A percentile compares a stretch with the other conserved stretches of the same genome.
Evolutionary conservation across 2,888 invertebrate species (phyloP).

Genomic region (Stictocephala bisonia): DNA sequence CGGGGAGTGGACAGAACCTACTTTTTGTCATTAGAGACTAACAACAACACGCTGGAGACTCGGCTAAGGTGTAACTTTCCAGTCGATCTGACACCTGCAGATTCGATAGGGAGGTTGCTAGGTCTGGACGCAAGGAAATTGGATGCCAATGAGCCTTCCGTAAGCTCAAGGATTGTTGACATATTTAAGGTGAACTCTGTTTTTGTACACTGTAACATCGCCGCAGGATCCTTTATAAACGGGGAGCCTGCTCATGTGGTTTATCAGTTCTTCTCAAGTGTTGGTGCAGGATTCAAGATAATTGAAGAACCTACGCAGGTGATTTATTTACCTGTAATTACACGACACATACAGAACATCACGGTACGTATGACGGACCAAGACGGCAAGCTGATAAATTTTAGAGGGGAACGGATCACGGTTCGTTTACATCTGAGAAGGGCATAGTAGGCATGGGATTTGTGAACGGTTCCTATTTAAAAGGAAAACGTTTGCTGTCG

Average conservation of each 20-base stretch:
- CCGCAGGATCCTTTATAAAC: slow-evolving; percentile 59
- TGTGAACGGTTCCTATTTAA: too few relatives aligned
- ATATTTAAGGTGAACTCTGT: slow-evolving; percentile 60
- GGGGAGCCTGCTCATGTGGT: slow-evolving; percentile 60
- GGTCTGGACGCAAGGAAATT: slow-evolving; percentile 50
- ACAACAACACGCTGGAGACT: slow-evolving; percentile 60
- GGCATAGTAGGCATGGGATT: slow-evolving; percentile 29
- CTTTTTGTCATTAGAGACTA: slow-evolving; percentile 42
- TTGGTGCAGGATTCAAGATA: slow-evolving; percentile 62
- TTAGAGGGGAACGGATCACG: slow-evolving; percentile 60
- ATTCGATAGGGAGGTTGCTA: slow-evolving; percentile 56
- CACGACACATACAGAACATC: slow-evolving; percentile 8
- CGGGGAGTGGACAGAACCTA: neutral
- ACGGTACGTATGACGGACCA: slow-evolving; percentile 59
- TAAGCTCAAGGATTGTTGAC: slow-evolving; percentile 60
- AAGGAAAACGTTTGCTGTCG: too few relatives aligned
- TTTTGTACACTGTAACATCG: slow-evolving; percentile 60
- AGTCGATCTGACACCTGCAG: slow-evolving; percentile 49
- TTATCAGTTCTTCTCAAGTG: slow-evolving; percentile 61
- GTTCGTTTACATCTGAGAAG: slow-evolving; percentile 58
- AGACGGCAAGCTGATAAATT: slow-evolving; percentile 61
- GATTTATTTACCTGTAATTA: slow-evolving; percentile 61
- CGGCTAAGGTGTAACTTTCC: slow-evolving; percentile 50
- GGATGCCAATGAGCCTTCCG: too few relatives aligned
- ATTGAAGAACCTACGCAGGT: slow-evolving; percentile 61